These are phyloP conservation scores for Novumbra hubbsi DNA, from an alignment of 2,797 vertebrate genomes.

Conservation along the genomic window DNA sequence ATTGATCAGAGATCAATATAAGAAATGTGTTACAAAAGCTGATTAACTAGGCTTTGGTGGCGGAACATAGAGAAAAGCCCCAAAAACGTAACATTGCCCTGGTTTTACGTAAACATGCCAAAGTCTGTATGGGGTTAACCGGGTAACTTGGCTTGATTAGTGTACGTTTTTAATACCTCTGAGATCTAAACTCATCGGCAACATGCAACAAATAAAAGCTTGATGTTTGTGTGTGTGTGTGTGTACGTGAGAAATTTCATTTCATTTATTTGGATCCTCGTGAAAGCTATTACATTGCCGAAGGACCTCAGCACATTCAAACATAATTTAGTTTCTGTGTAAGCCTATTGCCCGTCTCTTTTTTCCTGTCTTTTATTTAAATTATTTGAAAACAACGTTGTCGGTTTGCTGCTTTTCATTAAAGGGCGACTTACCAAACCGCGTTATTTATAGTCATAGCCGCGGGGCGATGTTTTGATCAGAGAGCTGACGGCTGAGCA, in stretches of 20 bases:
- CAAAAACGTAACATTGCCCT: not conserved
- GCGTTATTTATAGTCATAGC: too few relatives aligned
- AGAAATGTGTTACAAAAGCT: not conserved
- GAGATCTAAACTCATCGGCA: conserved; percentile 33
- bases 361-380: too few relatives aligned
- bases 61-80: not conserved
- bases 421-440: too few relatives aligned
- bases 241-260: conserved; percentile 6
- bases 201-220: conserved; percentile 23
- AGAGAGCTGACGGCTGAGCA: too few relatives aligned
- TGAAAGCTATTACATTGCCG: too few relatives aligned
- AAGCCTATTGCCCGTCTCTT: too few relatives aligned
- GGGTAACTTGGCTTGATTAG: not conserved
- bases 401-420: too few relatives aligned
- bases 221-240: conserved; percentile 34
- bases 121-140: not conserved
- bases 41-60: not conserved
- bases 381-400: too few relatives aligned
- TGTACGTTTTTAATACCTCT: conserved; percentile 38
- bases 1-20: not conserved
- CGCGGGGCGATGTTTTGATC: too few relatives aligned
- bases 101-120: not conserved
- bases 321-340: too few relatives aligned
- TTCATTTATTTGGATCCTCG: too few relatives aligned
- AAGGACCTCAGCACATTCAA: too few relatives aligned